These are phyloP conservation scores for Andrena cerasifolii DNA, from an alignment of 1,140 invertebrate species.

Conservation along the genomic window DNA sequence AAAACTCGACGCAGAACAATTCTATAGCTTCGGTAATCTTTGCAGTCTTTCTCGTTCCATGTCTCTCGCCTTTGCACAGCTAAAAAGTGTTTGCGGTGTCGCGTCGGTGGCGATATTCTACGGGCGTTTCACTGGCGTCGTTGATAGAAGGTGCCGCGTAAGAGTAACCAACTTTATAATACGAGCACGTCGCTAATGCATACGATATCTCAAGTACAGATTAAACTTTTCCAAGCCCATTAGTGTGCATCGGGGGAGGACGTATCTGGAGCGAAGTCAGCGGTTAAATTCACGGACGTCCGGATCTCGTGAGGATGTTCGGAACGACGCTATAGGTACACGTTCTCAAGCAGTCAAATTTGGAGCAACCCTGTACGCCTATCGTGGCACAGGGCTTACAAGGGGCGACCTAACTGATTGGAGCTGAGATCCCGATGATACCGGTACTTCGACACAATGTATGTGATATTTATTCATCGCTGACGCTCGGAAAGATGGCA, in stretches of 20 bases:
- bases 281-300: conserved; percentile 63
- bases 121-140: conserved; percentile 1
- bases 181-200: conserved; percentile 40
- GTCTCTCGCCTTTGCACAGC: not conserved
- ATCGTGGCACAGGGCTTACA: not conserved
- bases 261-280: conserved; percentile 54
- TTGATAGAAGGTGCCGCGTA: conserved; percentile 36
- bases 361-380: not conserved
- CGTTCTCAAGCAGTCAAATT: conserved; percentile 8
- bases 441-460: not conserved
- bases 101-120: conserved; percentile 15
- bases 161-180: conserved; percentile 41
- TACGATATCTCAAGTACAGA: conserved; percentile 39
- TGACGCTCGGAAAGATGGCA: too few relatives aligned
- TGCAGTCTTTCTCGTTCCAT: not conserved
- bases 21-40: too few relatives aligned
- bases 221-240: conserved; percentile 61
- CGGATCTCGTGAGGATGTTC: conserved; percentile 42
- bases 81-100: not conserved
- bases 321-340: conserved; percentile 25
- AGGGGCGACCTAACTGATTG: conserved; percentile 16
- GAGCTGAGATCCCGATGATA: not conserved
- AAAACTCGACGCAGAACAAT: not conserved
- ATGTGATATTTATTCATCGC: conserved; percentile 11
- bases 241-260: conserved; percentile 41